Percentiles rank a stretch among this genome's conserved stretches.
Evolutionary conservation across 2,888 invertebrate genomes (phyloP).

Genomic region (Silvanus unidentatus): DNA sequence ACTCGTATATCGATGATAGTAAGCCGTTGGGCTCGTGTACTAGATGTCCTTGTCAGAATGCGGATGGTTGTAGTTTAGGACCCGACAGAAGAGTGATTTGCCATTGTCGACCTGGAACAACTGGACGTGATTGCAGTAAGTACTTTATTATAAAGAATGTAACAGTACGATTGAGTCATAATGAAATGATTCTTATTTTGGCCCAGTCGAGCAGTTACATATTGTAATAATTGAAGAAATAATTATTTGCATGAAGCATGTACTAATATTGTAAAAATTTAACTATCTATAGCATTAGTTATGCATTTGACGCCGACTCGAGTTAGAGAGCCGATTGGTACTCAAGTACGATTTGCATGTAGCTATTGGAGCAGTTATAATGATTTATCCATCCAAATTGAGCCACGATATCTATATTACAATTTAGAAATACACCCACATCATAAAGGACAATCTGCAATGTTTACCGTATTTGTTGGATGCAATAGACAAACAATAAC

Average conservation of each 20-base stretch:
- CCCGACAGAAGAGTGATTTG: slow-evolving; percentile 59
- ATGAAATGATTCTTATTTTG: too few relatives aligned
- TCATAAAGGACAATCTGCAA: slow-evolving; percentile 20
- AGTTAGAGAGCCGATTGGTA: slow-evolving; percentile 40
- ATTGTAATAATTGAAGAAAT: too few relatives aligned
- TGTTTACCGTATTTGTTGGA: slow-evolving; percentile 40
- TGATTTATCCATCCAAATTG: slow-evolving; percentile 19
- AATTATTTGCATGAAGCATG: slow-evolving; percentile 7
- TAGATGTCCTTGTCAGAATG: slow-evolving; percentile 72
- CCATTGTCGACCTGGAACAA: slow-evolving; percentile 63
- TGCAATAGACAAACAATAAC: slow-evolving; percentile 24
- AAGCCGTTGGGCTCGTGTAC: slow-evolving; percentile 56
- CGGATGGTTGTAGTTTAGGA: slow-evolving; percentile 58
- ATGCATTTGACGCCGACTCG: slow-evolving; percentile 46
- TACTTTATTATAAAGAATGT: not conserved
- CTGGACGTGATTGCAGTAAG: slow-evolving; percentile 57
- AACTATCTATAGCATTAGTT: not conserved
- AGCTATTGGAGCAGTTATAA: slow-evolving; percentile 43
- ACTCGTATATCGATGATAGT: slow-evolving; percentile 49
- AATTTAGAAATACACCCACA: slow-evolving; percentile 12
- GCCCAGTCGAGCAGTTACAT: too few relatives aligned
- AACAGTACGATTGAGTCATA: too few relatives aligned
- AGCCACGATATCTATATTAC: slow-evolving; percentile 6
- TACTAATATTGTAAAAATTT: not conserved
- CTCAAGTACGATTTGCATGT: slow-evolving; percentile 47